Evolutionary conservation across 2,888 invertebrate genomes (phyloP).

Genomic region (Cenopis cana): DNA sequence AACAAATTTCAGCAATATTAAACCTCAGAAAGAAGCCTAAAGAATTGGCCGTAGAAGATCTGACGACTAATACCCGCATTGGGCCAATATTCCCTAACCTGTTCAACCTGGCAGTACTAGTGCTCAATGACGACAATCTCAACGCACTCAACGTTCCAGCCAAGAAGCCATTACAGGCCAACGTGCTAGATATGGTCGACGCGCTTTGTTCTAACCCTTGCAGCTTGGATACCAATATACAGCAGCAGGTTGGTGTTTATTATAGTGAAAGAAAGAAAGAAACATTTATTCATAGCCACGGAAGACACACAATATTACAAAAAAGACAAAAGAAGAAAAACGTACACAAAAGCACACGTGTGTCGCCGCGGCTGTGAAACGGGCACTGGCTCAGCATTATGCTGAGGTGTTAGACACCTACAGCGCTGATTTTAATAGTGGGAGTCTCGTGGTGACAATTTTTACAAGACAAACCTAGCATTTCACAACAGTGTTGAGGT

Average conservation of each 20-base stretch:
- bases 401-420: too few species aligned
- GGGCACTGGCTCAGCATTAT: too few species aligned
- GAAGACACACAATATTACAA: too few species aligned
- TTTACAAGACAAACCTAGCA: too few species aligned
- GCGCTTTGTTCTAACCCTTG: constrained; percentile 85
- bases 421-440: too few species aligned
- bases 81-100: constrained; percentile 86
- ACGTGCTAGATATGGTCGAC: constrained; percentile 84
- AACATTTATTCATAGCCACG: too few species aligned
- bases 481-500: too few species aligned
- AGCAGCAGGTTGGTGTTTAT: constrained; percentile 76
- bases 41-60: constrained; percentile 82
- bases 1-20: constrained; percentile 70
- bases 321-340: too few species aligned
- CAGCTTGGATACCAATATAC: constrained; percentile 83
- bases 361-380: too few species aligned
- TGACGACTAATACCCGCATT: constrained; percentile 84
- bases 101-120: constrained; percentile 84
- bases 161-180: constrained; percentile 77
- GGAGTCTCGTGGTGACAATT: too few species aligned
- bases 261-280: too few species aligned
- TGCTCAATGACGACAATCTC: constrained; percentile 84
- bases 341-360: too few species aligned
- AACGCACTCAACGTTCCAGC: constrained; percentile 79
- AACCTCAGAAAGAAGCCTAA: constrained; percentile 81